A percentile compares a stretch with the other conserved stretches of the same genome.
phyloP scores from a whole-genome alignment of 2,888 invertebrate genomes.

The Parnassius apollo region DNA sequence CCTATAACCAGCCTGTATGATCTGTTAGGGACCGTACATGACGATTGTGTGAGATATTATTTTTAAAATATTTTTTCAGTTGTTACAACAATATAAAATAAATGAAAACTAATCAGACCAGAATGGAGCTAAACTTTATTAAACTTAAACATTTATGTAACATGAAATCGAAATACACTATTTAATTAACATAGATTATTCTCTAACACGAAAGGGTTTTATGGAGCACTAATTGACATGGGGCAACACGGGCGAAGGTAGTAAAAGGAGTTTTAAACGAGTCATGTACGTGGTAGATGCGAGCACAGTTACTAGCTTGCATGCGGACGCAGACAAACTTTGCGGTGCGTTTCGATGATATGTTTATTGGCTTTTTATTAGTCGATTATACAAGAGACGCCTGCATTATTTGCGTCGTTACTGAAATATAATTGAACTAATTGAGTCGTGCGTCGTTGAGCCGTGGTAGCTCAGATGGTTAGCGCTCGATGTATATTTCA shows the following conservation, averaged over 20 bases:
- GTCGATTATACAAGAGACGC: constrained; percentile 5
- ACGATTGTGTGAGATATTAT: not conserved
- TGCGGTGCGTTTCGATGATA: constrained; percentile 12
- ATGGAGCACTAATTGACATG: constrained; percentile 33
- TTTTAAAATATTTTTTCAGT: not conserved
- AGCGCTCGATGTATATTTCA: too few relatives aligned
- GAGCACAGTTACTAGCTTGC: not conserved
- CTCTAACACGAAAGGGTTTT: constrained; percentile 21
- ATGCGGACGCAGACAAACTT: constrained; percentile 23
- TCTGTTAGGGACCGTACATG: not conserved
- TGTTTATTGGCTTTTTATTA: constrained; percentile 27
- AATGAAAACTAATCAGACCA: not conserved
- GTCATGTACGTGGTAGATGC: not conserved
- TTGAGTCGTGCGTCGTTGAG: too few relatives aligned
- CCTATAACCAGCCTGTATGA: too few relatives aligned
- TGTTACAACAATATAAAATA: not conserved
- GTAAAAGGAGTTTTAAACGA: constrained; percentile 15
- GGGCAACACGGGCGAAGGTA: constrained; percentile 4
- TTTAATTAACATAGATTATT: constrained; percentile 16
- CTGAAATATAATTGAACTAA: constrained; percentile 13
- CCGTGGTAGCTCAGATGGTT: too few relatives aligned
- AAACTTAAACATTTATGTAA: not conserved
- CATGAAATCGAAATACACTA: constrained; percentile 4
- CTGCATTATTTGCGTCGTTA: constrained; percentile 14
- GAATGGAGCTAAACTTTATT: not conserved